These are phyloP conservation scores for Setophaga coronata DNA, from an alignment of 2,113 vertebrate species.

Conservation along the genomic window DNA sequence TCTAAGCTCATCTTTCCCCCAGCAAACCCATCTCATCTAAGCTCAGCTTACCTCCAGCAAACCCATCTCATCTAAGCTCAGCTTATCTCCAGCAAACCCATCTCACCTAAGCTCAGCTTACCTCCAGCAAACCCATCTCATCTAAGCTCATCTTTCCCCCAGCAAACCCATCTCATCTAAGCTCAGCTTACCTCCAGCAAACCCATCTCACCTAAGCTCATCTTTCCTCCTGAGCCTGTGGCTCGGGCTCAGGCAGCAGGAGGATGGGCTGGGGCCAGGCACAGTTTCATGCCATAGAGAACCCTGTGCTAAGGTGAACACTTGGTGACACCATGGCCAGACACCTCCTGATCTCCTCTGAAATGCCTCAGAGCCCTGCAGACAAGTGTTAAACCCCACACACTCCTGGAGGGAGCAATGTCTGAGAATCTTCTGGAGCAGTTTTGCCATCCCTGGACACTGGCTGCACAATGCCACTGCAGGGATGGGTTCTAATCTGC, in stretches of 20 bases:
- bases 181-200: neutral
- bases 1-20: neutral
- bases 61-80: neutral
- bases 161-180: neutral
- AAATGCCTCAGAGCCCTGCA: neutral
- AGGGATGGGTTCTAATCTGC: neutral
- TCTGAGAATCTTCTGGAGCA: neutral
- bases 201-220: neutral
- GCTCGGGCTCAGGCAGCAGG: neutral
- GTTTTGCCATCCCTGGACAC: neutral
- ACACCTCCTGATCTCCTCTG: neutral
- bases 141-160: neutral
- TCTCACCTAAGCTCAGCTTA: neutral
- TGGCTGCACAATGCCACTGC: neutral
- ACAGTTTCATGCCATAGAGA: neutral
- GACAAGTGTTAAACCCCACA: neutral
- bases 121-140: too few species aligned
- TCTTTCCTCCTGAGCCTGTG: neutral
- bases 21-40: neutral
- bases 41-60: neutral
- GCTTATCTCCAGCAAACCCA: too few species aligned
- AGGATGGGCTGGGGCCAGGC: neutral
- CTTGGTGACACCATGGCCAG: neutral
- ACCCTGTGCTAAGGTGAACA: rapidly evolving
- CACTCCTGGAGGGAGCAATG: neutral